Conservation (phyloP, 2,797 vertebrate genomes). For the Pseudochaenichthys georgianus region DNA sequence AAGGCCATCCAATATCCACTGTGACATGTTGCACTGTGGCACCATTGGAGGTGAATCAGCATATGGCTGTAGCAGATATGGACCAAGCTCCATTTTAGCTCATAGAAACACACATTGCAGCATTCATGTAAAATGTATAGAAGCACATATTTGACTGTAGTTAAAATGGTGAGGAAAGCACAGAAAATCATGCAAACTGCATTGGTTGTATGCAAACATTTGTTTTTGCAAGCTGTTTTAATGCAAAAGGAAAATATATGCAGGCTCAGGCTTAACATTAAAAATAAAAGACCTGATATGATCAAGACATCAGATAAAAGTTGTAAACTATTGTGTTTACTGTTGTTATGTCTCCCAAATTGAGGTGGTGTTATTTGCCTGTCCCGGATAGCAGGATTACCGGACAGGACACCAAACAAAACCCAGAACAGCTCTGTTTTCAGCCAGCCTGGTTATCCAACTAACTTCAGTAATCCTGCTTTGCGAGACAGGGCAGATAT, state of each 20-base stretch:
- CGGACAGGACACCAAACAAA: slow-evolving; percentile 1
- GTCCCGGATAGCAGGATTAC: slow-evolving; percentile 14
- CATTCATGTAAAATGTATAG: background rate
- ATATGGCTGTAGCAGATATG: slow-evolving; percentile 50
- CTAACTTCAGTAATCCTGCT: slow-evolving; percentile 37
- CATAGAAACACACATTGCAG: slow-evolving; percentile 12
- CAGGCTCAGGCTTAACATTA: background rate
- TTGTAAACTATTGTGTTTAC: background rate
- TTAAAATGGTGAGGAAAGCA: slow-evolving; percentile 18
- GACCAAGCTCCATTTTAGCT: slow-evolving; percentile 15
- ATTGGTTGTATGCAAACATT: background rate
- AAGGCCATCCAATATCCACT: slow-evolving; percentile 20
- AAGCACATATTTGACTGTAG: background rate
- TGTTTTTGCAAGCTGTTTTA: slow-evolving; percentile 11
- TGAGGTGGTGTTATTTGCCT: background rate
- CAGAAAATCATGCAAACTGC: slow-evolving; percentile 3
- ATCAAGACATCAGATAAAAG: slow-evolving; percentile 5
- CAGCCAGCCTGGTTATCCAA: slow-evolving; percentile 7
- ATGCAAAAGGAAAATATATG: slow-evolving; percentile 5
- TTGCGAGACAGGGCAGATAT: background rate
- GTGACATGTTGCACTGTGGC: slow-evolving; percentile 41
- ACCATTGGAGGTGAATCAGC: slow-evolving; percentile 37
- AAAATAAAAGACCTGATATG: slow-evolving; percentile 3
- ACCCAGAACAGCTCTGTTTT: background rate
- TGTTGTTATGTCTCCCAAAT: background rate